Evolutionary conservation across 2,113 vertebrate species (phyloP).

Genomic region (Anguilla rostrata): DNA sequence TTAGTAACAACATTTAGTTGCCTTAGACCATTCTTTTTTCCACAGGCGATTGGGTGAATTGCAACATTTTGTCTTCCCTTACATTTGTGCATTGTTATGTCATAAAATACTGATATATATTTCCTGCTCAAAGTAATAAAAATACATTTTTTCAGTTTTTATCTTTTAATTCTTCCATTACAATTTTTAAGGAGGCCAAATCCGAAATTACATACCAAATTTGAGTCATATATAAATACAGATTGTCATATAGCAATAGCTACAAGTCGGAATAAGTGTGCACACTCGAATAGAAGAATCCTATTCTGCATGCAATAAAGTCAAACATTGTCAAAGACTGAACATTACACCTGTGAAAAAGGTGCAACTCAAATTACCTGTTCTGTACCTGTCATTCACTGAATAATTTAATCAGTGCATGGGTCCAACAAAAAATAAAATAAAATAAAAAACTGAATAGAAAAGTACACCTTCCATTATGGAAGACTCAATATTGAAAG

Average conservation of each 20-base stretch:
- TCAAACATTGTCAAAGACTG: not conserved
- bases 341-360: not conserved
- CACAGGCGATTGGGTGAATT: not conserved
- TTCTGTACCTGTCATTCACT: not conserved
- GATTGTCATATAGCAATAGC: not conserved
- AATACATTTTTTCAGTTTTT: not conserved
- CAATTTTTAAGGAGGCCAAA: too few species aligned
- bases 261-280: not conserved
- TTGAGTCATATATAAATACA: not conserved
- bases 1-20: too few species aligned
- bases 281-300: not conserved
- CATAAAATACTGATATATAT: not conserved
- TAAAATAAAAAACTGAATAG: not conserved
- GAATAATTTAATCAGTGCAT: not conserved
- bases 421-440: not conserved
- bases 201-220: not conserved
- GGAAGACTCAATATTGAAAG: conserved; percentile 33
- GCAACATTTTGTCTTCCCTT: not conserved
- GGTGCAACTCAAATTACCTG: too few species aligned
- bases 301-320: not conserved
- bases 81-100: not conserved
- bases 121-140: not conserved
- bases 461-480: conserved; percentile 40
- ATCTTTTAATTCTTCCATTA: too few species aligned
- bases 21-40: not conserved